These are phyloP conservation scores for Phataginus tetradactyla DNA, from an alignment of 2,797 vertebrate genomes.

Conservation along the genomic window DNA sequence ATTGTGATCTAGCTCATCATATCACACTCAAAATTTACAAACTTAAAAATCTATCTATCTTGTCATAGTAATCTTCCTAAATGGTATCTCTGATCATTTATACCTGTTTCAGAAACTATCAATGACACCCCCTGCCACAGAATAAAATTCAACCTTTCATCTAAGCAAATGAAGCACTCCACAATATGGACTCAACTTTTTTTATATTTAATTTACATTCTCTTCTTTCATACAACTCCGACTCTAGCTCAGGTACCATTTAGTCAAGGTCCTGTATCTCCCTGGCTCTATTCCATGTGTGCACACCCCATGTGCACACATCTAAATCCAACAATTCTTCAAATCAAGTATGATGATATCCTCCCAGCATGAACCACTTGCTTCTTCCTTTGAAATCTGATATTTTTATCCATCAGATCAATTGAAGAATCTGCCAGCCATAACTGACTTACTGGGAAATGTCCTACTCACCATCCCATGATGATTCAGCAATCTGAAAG, in stretches of 20 bases:
- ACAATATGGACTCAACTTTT: neutral
- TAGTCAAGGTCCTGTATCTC: neutral
- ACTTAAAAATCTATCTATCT: neutral
- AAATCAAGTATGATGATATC: neutral
- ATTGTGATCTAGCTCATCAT: neutral
- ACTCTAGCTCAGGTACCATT: neutral
- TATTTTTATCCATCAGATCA: neutral
- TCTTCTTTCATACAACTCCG: neutral
- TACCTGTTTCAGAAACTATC: neutral
- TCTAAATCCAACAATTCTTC: neutral
- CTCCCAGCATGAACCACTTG: neutral
- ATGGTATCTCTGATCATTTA: neutral
- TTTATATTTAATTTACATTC: neutral
- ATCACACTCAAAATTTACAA: neutral
- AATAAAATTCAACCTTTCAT: neutral
- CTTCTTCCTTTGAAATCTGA: neutral
- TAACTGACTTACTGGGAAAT: neutral
- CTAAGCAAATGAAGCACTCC: neutral
- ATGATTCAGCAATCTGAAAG: neutral
- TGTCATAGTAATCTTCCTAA: neutral
- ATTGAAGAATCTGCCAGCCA: neutral
- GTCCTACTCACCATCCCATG: neutral
- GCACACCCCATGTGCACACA: too few species aligned
- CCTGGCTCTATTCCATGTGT: neutral
- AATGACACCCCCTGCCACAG: neutral